Percentiles rank a stretch among this genome's conserved stretches.
Evolutionary conservation across 2,113 vertebrate genomes (phyloP).

Genomic region (Stictonetta naevosa): DNA sequence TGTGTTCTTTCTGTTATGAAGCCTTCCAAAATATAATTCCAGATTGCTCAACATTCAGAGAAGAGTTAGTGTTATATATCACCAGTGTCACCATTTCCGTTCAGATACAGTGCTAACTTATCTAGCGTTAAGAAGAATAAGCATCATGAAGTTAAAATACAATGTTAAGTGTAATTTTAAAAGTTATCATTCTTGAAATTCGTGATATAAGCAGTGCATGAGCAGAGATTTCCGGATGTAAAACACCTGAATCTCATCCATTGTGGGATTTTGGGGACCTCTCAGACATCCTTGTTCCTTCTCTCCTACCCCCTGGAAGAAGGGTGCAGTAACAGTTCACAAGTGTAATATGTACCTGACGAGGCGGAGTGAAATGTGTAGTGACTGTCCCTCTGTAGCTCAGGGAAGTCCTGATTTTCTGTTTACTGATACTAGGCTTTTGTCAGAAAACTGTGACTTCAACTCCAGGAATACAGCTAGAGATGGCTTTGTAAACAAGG

Average conservation of each 20-base stretch:
- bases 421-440: background rate
- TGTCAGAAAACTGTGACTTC: background rate
- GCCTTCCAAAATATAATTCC: background rate
- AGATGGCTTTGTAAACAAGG: background rate
- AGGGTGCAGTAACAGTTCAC: background rate
- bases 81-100: fast-evolving
- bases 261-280: background rate
- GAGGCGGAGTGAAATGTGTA: background rate
- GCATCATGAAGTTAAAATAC: background rate
- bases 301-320: background rate
- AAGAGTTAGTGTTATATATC: background rate
- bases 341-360: fast-evolving
- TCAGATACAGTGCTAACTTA: background rate
- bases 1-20: background rate
- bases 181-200: background rate
- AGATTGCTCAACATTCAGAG: background rate
- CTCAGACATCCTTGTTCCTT: background rate
- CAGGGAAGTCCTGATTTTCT: background rate
- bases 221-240: background rate
- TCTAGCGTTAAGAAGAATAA: background rate
- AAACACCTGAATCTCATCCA: background rate
- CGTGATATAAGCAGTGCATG: fast-evolving
- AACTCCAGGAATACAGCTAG: background rate
- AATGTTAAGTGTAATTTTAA: background rate
- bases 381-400: background rate